Conservation (phyloP, 2,888 invertebrate genomes). For the Chalcosyrphus nemorum region DNA sequence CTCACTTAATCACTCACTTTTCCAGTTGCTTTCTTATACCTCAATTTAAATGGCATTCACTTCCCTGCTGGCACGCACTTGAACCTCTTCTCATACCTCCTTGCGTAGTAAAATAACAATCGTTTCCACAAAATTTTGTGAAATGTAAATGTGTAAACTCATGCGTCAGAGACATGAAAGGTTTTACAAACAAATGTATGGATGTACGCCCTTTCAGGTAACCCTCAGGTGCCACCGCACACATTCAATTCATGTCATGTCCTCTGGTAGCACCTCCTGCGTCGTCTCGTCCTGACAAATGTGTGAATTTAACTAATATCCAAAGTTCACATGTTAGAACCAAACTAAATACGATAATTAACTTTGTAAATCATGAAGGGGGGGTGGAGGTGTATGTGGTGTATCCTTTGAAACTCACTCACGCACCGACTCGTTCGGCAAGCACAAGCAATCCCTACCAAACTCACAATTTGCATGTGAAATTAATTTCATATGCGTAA, state of each 20-base stretch:
- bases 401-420: slow-evolving; percentile 11
- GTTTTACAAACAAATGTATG: slow-evolving; percentile 36
- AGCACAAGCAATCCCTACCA: no score
- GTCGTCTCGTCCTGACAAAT: slow-evolving; percentile 33
- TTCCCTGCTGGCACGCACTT: no score
- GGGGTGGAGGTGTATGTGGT: not conserved
- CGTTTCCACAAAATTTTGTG: not conserved
- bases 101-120: not conserved
- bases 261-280: not conserved
- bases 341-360: slow-evolving; percentile 73
- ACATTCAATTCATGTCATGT: not conserved
- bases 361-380: slow-evolving; percentile 63
- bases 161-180: slow-evolving; percentile 22
- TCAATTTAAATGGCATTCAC: slow-evolving; percentile 27
- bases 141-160: slow-evolving; percentile 42
- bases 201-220: slow-evolving; percentile 3
- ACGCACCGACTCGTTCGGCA: slow-evolving; percentile 1
- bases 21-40: slow-evolving; percentile 38
- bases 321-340: slow-evolving; percentile 68
- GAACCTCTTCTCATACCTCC: not conserved
- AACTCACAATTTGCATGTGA: slow-evolving; percentile 60
- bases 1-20: slow-evolving; percentile 51
- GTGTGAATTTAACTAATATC: slow-evolving; percentile 73
- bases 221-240: slow-evolving; percentile 7
- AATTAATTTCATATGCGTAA: slow-evolving; percentile 73